A percentile compares a stretch with the other conserved stretches of the same genome.
phyloP scores from a whole-genome alignment of 2,113 vertebrate species.

The Redunca redunca region DNA sequence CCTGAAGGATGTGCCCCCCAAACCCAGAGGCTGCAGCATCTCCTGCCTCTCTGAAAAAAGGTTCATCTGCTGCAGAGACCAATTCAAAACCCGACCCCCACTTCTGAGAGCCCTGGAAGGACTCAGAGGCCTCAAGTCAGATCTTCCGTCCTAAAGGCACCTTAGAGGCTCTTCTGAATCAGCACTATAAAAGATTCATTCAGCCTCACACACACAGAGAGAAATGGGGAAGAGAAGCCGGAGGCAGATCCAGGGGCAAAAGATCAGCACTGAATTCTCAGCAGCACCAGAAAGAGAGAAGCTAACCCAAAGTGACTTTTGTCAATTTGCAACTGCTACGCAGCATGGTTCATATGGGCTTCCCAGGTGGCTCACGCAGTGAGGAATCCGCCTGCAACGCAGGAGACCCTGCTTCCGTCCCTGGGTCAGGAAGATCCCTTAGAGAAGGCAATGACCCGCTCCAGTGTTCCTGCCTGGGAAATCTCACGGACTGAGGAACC shows the following conservation, averaged over 20 bases:
- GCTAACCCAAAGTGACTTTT: neutral
- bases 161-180: neutral
- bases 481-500: neutral
- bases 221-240: neutral
- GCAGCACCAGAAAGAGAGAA: neutral
- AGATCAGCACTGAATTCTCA: neutral
- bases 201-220: neutral
- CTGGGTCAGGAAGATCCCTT: neutral
- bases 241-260: neutral
- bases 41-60: neutral
- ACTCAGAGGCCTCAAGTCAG: neutral
- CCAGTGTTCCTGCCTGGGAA: neutral
- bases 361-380: neutral
- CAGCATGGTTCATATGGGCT: neutral
- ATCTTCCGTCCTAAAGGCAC: fast-evolving
- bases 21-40: fast-evolving
- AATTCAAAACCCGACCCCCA: neutral
- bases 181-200: neutral
- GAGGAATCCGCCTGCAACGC: neutral
- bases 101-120: neutral
- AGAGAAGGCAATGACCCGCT: neutral
- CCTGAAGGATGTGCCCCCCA: neutral
- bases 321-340: fast-evolving
- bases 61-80: neutral
- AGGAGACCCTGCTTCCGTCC: neutral